Base-by-base conservation (phyloP, 2,888 invertebrate species). In the Idaea dimidiata region DNA sequence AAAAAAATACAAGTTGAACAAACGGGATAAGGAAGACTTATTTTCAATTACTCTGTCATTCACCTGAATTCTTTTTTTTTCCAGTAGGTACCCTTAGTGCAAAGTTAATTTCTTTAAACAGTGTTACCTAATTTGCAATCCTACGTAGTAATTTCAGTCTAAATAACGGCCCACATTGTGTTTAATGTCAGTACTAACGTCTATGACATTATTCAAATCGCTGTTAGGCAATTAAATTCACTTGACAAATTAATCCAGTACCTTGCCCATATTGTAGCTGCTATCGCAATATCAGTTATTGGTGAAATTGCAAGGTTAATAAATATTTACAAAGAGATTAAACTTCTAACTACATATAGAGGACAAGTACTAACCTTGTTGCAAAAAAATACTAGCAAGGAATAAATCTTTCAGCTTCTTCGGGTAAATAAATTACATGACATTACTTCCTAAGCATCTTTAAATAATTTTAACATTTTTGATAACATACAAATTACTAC, bases 191-290 rank as follows among this genome's bases (percentile, higher is more conserved):
- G 18, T 24, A 70, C 66, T 73, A 66, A 67, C 64, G 75, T 74
- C 73, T 67, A 57, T 69, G 62, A 67, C 80, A 81, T 81, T 80
- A 81, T 81, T 80, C 79, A 73, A 64, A 68, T 72, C 71, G 62
- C 73, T 63, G 63, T 80, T 77, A 67, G 63, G 72, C 72, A 79
- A 80, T 68, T 60, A 62, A 58, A 65, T n/a, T 63, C 70, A 67
- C 62, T 71, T 78, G 79, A 80, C 79, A 79, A 76, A 80, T 78
- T 78, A 79, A 80, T 78, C 73, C 73, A 68, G 67, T 65, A 68
- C 61, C 31, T 54, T 64, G 63, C 65, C 43, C 43, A 43, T 67
- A 66, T 72, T 72, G 72, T 72, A 65, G 61, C 61, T 59, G 59
- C 64, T 65, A 66, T 70, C 63, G 66, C 59, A 72, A 72, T 61